A percentile compares a stretch with the other conserved stretches of the same genome.
Conservation (phyloP, 2,888 invertebrate genomes). For the Mystacides longicornis region DNA sequence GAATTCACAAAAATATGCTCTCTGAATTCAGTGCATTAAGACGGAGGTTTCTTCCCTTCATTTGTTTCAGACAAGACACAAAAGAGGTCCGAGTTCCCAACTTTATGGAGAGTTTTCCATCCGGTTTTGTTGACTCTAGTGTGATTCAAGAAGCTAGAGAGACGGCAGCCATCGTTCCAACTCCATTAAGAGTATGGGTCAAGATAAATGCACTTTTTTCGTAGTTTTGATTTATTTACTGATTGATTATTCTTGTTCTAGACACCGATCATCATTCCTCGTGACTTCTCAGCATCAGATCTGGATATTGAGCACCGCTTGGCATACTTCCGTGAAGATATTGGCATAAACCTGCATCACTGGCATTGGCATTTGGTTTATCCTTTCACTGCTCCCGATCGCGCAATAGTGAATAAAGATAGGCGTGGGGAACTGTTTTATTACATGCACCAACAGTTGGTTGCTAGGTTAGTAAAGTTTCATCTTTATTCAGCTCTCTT, state of each 20-base stretch:
- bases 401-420: constrained; percentile 30
- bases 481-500: too few relatives aligned
- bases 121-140: constrained; percentile 43
- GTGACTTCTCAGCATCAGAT: constrained; percentile 33
- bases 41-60: background rate
- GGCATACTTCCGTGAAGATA: constrained; percentile 46
- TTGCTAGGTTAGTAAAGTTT: constrained; percentile 33
- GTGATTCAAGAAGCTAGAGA: constrained; percentile 40
- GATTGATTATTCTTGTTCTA: constrained; percentile 16
- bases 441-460: constrained; percentile 37
- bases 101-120: constrained; percentile 47
- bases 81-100: constrained; percentile 43
- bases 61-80: constrained; percentile 37
- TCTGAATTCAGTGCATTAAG: background rate
- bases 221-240: background rate
- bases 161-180: constrained; percentile 34
- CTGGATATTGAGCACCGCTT: constrained; percentile 34
- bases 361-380: constrained; percentile 51
- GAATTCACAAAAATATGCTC: background rate
- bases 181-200: constrained; percentile 28
- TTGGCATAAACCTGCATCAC: constrained; percentile 47
- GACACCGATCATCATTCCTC: constrained; percentile 31
- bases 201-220: background rate
- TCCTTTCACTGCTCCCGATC: constrained; percentile 28
- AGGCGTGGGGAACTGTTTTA: constrained; percentile 37